A percentile compares a stretch with the other conserved stretches of the same genome.
Evolutionary conservation across 2,888 invertebrate species (phyloP).

Genomic region (Brenthis daphne): DNA sequence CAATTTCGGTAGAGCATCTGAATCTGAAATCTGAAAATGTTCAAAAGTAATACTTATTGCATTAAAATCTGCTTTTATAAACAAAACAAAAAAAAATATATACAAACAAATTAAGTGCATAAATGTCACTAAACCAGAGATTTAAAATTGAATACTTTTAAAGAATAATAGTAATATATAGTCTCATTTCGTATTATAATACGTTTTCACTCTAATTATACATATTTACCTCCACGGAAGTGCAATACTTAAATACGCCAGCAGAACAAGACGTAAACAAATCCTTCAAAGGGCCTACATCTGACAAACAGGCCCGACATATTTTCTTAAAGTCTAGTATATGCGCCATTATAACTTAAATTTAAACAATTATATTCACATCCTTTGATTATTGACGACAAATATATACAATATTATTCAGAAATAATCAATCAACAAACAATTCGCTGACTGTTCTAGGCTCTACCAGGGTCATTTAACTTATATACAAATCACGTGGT

Average conservation of each 20-base stretch:
- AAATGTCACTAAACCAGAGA: no score
- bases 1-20: constrained; percentile 65
- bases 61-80: neutral
- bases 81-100: neutral
- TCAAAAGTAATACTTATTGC: neutral
- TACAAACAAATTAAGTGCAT: no score
- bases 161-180: no score
- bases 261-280: constrained; percentile 67
- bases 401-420: constrained; percentile 9
- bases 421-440: constrained; percentile 11
- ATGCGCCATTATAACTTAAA: constrained; percentile 49
- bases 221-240: constrained; percentile 68
- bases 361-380: constrained; percentile 9
- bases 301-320: constrained; percentile 72
- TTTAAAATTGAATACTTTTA: no score
- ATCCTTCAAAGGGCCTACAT: constrained; percentile 66
- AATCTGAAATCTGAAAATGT: constrained; percentile 62
- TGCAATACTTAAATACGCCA: constrained; percentile 73
- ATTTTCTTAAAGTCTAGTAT: constrained; percentile 64
- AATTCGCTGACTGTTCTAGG: neutral
- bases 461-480: no score
- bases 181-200: no score
- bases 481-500: no score
- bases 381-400: constrained; percentile 16
- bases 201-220: neutral